Evolutionary conservation across 30 jellyfish, hydroid and myxozoan species (phyloP).

Genomic region (Morbakka virulenta): DNA sequence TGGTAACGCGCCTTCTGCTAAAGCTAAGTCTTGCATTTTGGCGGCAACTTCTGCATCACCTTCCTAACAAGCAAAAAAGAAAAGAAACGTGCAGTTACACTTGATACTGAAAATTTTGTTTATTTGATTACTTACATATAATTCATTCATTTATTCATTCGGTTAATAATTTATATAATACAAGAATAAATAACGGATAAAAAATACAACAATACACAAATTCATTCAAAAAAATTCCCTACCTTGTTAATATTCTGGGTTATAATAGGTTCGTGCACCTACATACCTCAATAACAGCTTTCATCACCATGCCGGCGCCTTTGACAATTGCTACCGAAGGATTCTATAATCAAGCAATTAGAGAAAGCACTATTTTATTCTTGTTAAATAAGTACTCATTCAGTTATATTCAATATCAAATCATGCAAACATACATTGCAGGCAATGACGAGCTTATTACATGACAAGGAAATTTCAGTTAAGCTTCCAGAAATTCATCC

Average conservation of each 20-base stretch:
- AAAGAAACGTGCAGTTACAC: no score
- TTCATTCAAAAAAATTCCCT: no score
- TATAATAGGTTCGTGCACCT: no score
- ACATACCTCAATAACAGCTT: constrained; percentile 91
- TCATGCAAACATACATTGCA: no score
- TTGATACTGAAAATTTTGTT: no score
- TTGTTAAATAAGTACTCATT: background rate
- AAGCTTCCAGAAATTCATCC: no score
- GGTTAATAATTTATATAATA: no score
- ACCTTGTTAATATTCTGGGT: no score
- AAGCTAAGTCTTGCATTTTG: constrained; percentile 94
- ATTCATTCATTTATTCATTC: background rate
- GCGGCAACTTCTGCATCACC: constrained; percentile 94
- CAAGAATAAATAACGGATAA: background rate
- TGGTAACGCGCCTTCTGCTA: constrained; percentile 97
- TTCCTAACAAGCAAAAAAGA: constrained; percentile 36
- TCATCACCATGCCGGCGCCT: constrained; percentile 98
- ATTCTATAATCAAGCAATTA: constrained; percentile 43
- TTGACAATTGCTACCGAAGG: constrained; percentile 94
- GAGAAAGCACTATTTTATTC: background rate
- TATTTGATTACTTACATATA: background rate
- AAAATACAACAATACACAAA: background rate
- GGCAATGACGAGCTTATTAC: no score
- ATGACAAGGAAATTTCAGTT: no score
- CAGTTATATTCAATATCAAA: background rate